Conservation (phyloP, 2,797 vertebrate genomes). For the Ibycter americanus region DNA sequence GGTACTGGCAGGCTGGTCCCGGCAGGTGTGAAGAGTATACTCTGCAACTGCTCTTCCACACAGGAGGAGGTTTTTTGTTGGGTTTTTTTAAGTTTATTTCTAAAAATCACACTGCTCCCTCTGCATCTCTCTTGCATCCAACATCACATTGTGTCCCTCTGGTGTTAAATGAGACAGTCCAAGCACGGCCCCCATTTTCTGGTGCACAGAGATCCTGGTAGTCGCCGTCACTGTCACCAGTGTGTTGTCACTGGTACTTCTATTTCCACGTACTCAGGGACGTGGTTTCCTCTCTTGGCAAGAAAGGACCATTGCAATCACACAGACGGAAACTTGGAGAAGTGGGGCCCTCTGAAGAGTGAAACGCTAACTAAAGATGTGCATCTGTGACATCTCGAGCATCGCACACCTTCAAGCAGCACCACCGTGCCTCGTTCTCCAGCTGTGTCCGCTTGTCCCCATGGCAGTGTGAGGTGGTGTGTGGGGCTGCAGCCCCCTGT, state of each 20-base stretch:
- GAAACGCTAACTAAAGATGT: background rate
- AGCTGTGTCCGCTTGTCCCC: rapidly evolving
- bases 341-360: background rate
- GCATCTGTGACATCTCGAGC: background rate
- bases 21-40: rapidly evolving
- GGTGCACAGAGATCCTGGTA: background rate
- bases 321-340: background rate
- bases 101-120: background rate
- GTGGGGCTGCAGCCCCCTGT: background rate
- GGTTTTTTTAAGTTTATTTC: background rate
- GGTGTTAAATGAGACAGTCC: background rate
- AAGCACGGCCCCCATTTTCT: background rate
- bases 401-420: rapidly evolving
- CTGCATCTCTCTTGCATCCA: rapidly evolving
- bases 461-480: background rate
- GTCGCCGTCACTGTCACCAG: rapidly evolving
- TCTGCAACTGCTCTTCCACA: background rate
- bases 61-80: background rate
- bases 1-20: background rate
- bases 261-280: rapidly evolving
- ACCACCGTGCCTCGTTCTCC: rapidly evolving
- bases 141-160: rapidly evolving
- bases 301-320: background rate
- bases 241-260: background rate
- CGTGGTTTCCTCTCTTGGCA: background rate